These are phyloP conservation scores for Drosophila emarginata DNA, from an alignment of 2,888 invertebrate genomes.

Conservation along the genomic window DNA sequence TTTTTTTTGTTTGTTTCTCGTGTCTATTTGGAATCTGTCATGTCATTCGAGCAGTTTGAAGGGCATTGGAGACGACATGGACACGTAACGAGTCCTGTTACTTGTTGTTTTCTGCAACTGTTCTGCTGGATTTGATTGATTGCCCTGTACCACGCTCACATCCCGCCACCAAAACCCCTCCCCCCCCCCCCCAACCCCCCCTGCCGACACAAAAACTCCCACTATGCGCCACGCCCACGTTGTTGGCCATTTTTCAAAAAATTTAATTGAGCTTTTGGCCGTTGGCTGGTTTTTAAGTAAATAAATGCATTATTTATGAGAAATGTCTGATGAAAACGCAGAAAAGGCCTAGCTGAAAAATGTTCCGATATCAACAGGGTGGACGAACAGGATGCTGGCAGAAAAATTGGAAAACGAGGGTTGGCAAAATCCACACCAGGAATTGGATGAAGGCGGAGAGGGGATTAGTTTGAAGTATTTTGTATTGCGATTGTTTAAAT, in stretches of 20 bases:
- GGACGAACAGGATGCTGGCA: background rate
- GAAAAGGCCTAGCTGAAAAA: conserved; percentile 16
- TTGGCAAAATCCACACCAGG: background rate
- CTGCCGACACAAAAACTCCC: background rate
- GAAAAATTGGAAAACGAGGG: background rate
- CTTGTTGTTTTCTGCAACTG: conserved; percentile 15
- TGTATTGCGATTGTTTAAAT: conserved; percentile 45
- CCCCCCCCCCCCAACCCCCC: background rate
- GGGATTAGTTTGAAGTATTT: too few relatives aligned
- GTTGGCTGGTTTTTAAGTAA: conserved; percentile 55
- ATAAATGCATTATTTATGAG: conserved; percentile 72
- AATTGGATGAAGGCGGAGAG: too few relatives aligned
- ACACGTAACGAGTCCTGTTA: conserved; percentile 16
- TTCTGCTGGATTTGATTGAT: conserved; percentile 59
- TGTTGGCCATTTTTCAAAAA: conserved; percentile 63
- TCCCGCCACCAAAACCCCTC: background rate
- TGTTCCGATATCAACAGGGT: background rate
- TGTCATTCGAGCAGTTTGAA: conserved; percentile 5
- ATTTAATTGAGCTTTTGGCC: conserved; percentile 70
- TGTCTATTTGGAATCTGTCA: conserved; percentile 6
- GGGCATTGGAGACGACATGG: conserved; percentile 8
- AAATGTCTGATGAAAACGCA: conserved; percentile 28
- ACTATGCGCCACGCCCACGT: background rate
- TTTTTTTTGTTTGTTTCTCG: background rate
- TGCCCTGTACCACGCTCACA: conserved; percentile 37